A percentile compares a stretch with the other conserved stretches of the same genome.
phyloP scores from a whole-genome alignment of 2,797 vertebrate species.

The Myiothlypis coronata region DNA sequence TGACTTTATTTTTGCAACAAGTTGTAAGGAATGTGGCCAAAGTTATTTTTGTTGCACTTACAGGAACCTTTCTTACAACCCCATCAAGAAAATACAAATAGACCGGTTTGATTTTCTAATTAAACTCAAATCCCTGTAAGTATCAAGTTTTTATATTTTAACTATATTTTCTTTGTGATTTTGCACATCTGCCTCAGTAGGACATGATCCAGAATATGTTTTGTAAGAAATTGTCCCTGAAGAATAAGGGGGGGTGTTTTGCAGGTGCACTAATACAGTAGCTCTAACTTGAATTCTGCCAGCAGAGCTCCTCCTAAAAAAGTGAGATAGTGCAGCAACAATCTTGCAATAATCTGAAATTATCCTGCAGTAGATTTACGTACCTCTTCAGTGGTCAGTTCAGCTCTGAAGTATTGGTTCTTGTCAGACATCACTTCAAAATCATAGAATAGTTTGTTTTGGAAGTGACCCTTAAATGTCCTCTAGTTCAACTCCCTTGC shows the following conservation, averaged over 20 bases:
- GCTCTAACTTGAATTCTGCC: neutral
- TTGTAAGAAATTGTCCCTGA: neutral
- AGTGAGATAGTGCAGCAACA: neutral
- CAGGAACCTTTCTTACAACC: conserved; percentile 95
- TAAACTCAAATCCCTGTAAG: conserved; percentile 95
- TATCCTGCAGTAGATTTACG: neutral
- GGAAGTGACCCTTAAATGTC: neutral
- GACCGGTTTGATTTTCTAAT: conserved; percentile 89
- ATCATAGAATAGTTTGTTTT: neutral
- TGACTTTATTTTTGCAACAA: neutral
- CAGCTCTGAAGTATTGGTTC: neutral
- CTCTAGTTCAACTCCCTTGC: neutral
- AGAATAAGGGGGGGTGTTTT: neutral
- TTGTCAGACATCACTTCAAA: neutral
- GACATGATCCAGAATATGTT: neutral
- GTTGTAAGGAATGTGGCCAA: neutral
- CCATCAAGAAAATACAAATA: conserved; percentile 84
- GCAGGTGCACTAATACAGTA: neutral
- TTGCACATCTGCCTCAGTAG: neutral
- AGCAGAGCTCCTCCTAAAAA: neutral
- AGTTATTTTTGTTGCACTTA: conserved; percentile 3
- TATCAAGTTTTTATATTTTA: conserved; percentile 39
- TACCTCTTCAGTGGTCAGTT: neutral
- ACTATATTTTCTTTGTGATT: neutral
- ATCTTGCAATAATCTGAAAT: neutral